Evolutionary conservation across 1,140 invertebrate species (phyloP), one percentile per base, ranked within the genome.

Genomic region (Ganaspis sp.): DNA sequence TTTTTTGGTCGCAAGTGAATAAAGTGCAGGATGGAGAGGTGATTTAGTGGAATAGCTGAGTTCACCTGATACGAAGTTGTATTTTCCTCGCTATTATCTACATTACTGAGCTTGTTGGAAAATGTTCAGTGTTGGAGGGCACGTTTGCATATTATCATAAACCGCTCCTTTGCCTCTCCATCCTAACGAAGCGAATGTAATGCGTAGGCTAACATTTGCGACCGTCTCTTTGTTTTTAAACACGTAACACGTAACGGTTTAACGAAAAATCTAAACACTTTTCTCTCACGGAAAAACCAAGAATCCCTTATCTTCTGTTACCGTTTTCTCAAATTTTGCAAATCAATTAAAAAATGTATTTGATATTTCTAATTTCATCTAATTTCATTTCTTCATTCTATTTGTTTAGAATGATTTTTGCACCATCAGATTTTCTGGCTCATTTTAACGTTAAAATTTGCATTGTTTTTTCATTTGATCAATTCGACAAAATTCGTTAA

Each of bases 151-250:
- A 49, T 49, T 49, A 49, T 49, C 45, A 49, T 49, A 49, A 49
- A 49, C 45, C 45, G 45, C 45, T 49, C n/a, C 45, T n/a, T 45
- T 40, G 12, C 38, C 38, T 40, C 38, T 40, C 12, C 19, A 64
- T 26, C 9, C 54, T 64, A 64, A 64, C 54, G 23, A 29, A n/a
- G 58, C 58, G 26, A 64, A 64, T 64, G 26, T 34, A 64, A 64
- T 29, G 58, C 26, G 58, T 64, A 64, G 26, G 58, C 58, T n/a
- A 64, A 29, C 26, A n/a, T 29, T 64, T 8, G 58, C 58, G 26
- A 34, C 58, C 11, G 23, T 64, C 58, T 64, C 45, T 64, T 34
- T 64, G 26, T 64, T 64, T 64, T 34, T 34, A 15, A 6, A 6
- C 58, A 8, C 6, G 12, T 64, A 6, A 6, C 58, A 8, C 6